phyloP scores from a whole-genome alignment of 30 jellyfish, hydroid and myxozoan genomes.

The Hydractinia symbiolongicarpus region DNA sequence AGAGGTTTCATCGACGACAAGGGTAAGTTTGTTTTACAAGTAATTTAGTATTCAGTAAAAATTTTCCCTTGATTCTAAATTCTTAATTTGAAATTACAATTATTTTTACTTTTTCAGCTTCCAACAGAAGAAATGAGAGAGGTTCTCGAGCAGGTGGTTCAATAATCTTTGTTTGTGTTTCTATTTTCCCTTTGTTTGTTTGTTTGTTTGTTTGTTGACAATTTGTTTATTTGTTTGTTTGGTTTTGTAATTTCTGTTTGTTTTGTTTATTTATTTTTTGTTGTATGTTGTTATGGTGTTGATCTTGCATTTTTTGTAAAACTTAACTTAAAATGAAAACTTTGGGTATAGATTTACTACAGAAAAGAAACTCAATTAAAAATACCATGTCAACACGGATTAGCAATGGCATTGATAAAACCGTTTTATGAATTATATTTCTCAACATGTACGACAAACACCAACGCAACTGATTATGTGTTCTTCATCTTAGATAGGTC shows the following conservation, averaged over 20 bases:
- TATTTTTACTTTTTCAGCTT: slow-evolving; percentile 40
- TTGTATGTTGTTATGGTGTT: not conserved
- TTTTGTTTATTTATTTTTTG: too few species aligned
- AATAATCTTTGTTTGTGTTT: not conserved
- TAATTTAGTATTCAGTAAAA: too few species aligned
- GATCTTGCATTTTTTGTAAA: not conserved
- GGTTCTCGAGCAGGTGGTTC: slow-evolving; percentile 65
- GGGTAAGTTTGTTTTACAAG: slow-evolving; percentile 38
- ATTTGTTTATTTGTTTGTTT: not conserved
- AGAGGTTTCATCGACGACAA: slow-evolving; percentile 49
- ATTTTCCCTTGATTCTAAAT: too few species aligned
- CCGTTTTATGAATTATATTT: not conserved
- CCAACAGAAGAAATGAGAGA: slow-evolving; percentile 79
- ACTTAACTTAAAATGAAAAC: too few species aligned
- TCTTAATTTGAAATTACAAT: not conserved
- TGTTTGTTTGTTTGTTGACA: too few species aligned
- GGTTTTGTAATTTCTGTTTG: not conserved
- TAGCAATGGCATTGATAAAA: too few species aligned
- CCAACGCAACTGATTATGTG: not conserved
- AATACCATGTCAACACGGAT: not conserved
- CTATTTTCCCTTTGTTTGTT: too few species aligned
- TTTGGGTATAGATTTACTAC: too few species aligned
- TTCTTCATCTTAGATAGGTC: slow-evolving; percentile 44
- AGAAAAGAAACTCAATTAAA: too few species aligned
- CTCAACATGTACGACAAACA: not conserved